phyloP scores from a whole-genome alignment of 2,888 invertebrate species.

The Ennomos erosarius region DNA sequence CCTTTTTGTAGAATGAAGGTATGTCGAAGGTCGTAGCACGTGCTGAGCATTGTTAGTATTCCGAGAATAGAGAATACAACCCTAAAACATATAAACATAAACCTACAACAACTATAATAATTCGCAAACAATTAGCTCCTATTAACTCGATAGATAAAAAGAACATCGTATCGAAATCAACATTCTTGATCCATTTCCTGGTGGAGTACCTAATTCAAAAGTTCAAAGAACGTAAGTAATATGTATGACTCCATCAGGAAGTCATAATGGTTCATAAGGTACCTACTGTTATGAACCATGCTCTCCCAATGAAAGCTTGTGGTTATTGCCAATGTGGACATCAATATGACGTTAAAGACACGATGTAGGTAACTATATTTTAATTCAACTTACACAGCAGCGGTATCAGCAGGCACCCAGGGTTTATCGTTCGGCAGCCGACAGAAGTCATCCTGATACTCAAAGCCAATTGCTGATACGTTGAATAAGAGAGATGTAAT shows the following conservation, averaged over 20 bases:
- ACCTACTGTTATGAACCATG: no score
- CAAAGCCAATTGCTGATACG: slow-evolving; percentile 43
- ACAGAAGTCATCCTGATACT: slow-evolving; percentile 52
- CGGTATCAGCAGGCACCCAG: slow-evolving; percentile 59
- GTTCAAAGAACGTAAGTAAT: no score
- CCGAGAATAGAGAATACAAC: slow-evolving; percentile 52
- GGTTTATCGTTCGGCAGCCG: slow-evolving; percentile 62
- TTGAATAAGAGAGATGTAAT: slow-evolving; percentile 48
- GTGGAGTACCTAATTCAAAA: no score
- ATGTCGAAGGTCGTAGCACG: slow-evolving; percentile 49
- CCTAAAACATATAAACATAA: slow-evolving; percentile 48
- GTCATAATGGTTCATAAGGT: no score
- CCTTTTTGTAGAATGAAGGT: slow-evolving; percentile 43
- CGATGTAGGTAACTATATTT: slow-evolving; percentile 34
- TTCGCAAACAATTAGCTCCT: no score
- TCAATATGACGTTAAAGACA: no score
- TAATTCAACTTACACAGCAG: slow-evolving; percentile 53
- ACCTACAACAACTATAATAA: neutral
- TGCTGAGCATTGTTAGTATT: slow-evolving; percentile 58
- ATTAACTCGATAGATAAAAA: no score
- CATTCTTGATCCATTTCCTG: no score
- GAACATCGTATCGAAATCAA: no score
- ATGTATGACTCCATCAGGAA: no score
- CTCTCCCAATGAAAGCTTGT: no score
- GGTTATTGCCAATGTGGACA: no score